Conservation (phyloP, 1,140 invertebrate species). For the Brachionus calyciflorus region DNA sequence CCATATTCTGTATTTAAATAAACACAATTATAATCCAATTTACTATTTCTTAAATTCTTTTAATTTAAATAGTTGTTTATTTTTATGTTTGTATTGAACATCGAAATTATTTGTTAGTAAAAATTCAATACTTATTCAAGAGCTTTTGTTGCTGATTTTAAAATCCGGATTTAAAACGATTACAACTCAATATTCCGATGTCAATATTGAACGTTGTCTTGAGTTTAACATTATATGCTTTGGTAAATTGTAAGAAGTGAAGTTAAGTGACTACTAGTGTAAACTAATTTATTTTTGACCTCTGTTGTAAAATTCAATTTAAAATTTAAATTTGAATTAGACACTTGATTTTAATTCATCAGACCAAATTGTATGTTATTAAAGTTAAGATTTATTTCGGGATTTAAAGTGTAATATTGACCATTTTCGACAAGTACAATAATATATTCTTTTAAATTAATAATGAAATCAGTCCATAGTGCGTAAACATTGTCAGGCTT, state of each 20-base stretch:
- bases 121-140: not conserved
- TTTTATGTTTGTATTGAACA: not conserved
- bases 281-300: not conserved
- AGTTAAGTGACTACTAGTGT: not conserved
- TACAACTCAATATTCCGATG: not conserved
- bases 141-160: not conserved
- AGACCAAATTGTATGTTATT: conserved; percentile 6
- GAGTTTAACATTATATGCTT: not conserved
- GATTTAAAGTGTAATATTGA: not conserved
- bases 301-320: not conserved
- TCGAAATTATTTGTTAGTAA: conserved; percentile 5
- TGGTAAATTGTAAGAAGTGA: conserved; percentile 12
- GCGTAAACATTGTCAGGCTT: not conserved
- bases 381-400: not conserved
- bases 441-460: not conserved
- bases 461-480: not conserved
- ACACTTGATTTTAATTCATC: not conserved
- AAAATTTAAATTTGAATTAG: not conserved
- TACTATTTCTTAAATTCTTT: conserved; percentile 9
- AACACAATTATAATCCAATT: not conserved
- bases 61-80: not conserved
- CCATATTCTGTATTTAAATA: not conserved
- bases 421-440: not conserved
- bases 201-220: not conserved
- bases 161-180: not conserved